phyloP scores from a whole-genome alignment of 2,113 vertebrate genomes.

The Prunella himalayana region DNA sequence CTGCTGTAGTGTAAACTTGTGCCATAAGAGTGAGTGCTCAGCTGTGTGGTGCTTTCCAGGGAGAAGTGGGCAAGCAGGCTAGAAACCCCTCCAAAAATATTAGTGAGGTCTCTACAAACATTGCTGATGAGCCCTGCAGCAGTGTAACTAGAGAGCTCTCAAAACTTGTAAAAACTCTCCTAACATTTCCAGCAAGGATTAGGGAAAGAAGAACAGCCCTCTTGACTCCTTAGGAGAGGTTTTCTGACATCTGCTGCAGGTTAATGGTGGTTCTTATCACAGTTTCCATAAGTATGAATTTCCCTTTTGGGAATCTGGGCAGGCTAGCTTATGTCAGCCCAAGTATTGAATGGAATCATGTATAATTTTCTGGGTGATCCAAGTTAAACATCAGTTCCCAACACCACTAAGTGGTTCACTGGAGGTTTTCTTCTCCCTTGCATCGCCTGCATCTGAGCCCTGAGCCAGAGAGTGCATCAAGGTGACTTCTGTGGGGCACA shows the following conservation, averaged over 20 bases:
- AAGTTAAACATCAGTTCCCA: not conserved
- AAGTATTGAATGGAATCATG: not conserved
- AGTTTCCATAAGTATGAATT: not conserved
- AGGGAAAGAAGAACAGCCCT: not conserved
- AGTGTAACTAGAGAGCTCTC: not conserved
- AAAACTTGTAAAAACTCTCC: not conserved
- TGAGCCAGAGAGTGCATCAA: not conserved
- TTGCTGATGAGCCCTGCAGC: not conserved
- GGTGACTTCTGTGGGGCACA: not conserved
- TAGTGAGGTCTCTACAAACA: not conserved
- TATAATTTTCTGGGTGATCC: not conserved
- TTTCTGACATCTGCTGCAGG: not conserved
- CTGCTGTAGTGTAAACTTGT: not conserved
- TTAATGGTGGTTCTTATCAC: not conserved
- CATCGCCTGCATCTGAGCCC: not conserved
- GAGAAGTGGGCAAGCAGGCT: not conserved
- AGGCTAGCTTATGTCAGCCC: not conserved
- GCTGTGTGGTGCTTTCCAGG: accelerated
- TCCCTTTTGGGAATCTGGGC: not conserved
- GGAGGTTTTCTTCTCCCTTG: not conserved
- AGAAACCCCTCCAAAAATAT: not conserved
- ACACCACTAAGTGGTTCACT: not conserved
- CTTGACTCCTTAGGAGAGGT: not conserved
- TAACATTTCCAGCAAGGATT: not conserved
- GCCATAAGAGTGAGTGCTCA: not conserved